phyloP scores from a whole-genome alignment of 2,797 vertebrate genomes.

The Spea hammondii region DNA sequence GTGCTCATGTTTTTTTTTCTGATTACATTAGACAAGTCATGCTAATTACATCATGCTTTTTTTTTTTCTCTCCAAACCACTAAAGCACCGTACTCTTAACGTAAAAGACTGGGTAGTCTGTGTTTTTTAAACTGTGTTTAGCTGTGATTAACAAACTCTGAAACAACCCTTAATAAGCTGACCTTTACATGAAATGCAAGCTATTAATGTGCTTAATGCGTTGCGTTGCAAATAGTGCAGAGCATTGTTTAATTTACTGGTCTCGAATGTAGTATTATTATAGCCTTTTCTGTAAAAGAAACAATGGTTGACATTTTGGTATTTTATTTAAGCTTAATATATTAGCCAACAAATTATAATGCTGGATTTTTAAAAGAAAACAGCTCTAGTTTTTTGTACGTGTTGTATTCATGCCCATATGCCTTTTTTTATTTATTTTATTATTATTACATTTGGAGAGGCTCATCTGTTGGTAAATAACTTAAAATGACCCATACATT shows the following conservation, averaged over 20 bases:
- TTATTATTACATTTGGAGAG: too few species aligned
- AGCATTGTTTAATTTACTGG: slow-evolving; percentile 71
- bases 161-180: slow-evolving; percentile 67
- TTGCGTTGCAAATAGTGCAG: slow-evolving; percentile 68
- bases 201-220: slow-evolving; percentile 78
- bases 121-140: not conserved
- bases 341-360: slow-evolving; percentile 54
- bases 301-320: slow-evolving; percentile 78
- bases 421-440: too few species aligned
- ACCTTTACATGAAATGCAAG: slow-evolving; percentile 70
- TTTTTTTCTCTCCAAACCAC: too few species aligned
- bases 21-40: too few species aligned
- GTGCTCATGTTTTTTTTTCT: too few species aligned
- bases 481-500: too few species aligned
- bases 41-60: too few species aligned
- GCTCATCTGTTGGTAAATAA: too few species aligned
- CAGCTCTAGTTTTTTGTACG: too few species aligned
- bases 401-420: too few species aligned
- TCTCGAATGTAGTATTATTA: slow-evolving; percentile 71
- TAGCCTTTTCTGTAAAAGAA: slow-evolving; percentile 71
- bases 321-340: slow-evolving; percentile 72
- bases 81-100: not conserved
- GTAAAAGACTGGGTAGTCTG: not conserved
- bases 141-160: slow-evolving; percentile 65
- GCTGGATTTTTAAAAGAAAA: too few species aligned